These are phyloP conservation scores for Spheniscus humboldti DNA, from an alignment of 2,797 vertebrate genomes.

Conservation along the genomic window DNA sequence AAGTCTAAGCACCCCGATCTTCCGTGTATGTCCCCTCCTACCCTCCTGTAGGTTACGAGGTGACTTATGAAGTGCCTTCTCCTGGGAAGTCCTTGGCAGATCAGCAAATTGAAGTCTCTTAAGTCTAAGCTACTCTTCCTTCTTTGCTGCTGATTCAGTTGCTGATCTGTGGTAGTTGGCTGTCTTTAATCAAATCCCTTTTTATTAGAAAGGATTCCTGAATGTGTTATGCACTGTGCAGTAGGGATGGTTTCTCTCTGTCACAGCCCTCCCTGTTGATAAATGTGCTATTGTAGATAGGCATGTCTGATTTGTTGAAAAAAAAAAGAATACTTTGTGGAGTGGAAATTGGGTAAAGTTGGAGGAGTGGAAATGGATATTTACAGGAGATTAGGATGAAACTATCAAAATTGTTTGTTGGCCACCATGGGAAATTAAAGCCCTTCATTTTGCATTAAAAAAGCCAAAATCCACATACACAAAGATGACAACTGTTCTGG, in stretches of 20 bases:
- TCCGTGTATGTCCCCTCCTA: background rate
- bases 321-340: background rate
- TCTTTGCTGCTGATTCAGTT: conserved; percentile 35
- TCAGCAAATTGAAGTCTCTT: conserved; percentile 4
- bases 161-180: conserved; percentile 17
- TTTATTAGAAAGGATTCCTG: conserved; percentile 44
- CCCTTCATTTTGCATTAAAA: background rate
- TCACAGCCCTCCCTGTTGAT: background rate
- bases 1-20: background rate
- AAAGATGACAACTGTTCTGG: conserved; percentile 10
- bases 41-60: background rate
- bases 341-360: background rate
- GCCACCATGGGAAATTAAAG: background rate
- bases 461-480: background rate
- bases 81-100: background rate
- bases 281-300: background rate
- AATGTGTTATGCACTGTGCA: background rate
- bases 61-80: background rate
- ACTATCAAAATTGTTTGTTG: conserved; percentile 19
- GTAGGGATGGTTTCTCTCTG: background rate
- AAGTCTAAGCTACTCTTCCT: background rate
- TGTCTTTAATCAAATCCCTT: conserved; percentile 43
- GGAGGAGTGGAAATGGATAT: conserved; percentile 14
- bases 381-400: conserved; percentile 26
- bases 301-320: background rate